These are phyloP conservation scores for Acanthornis magna DNA, from an alignment of 2,797 vertebrate species.

Conservation along the genomic window DNA sequence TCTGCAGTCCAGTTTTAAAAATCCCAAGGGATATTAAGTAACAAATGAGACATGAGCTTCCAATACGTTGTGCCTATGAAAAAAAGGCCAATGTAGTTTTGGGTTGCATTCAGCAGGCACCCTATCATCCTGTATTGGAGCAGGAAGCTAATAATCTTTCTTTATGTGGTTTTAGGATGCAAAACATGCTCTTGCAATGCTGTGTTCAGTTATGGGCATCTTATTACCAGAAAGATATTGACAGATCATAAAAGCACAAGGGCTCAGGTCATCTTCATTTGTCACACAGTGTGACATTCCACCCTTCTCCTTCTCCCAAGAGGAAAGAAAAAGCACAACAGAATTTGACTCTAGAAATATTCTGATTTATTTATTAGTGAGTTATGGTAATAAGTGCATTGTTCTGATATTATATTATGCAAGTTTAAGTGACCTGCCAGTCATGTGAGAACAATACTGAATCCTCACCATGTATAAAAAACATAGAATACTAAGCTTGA, in stretches of 20 bases:
- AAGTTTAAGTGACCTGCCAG: conserved; percentile 7
- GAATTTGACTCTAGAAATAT: conserved; percentile 24
- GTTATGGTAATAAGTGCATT: conserved; percentile 41
- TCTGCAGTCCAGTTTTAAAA: conserved; percentile 29
- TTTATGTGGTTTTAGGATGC: conserved; percentile 51
- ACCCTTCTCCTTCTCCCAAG: conserved; percentile 26
- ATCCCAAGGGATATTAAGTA: background rate
- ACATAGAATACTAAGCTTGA: background rate
- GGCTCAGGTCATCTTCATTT: conserved; percentile 59
- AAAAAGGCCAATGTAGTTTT: conserved; percentile 42
- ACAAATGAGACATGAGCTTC: conserved; percentile 45
- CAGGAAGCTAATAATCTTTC: conserved; percentile 49
- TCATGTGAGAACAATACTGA: background rate
- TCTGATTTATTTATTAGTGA: conserved; percentile 40
- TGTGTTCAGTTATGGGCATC: conserved; percentile 41
- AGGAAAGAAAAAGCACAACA: background rate
- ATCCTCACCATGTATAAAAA: background rate
- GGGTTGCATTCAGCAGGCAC: conserved; percentile 25
- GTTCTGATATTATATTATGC: background rate
- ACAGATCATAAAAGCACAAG: conserved; percentile 51
- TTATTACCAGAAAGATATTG: conserved; percentile 61
- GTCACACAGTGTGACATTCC: conserved; percentile 44
- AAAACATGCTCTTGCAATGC: conserved; percentile 29
- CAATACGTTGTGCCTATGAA: background rate
- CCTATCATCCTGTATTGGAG: background rate